A percentile compares a stretch with the other conserved stretches of the same genome.
Conservation (phyloP, 2,888 invertebrate species). For the Platynereis dumerilii region DNA sequence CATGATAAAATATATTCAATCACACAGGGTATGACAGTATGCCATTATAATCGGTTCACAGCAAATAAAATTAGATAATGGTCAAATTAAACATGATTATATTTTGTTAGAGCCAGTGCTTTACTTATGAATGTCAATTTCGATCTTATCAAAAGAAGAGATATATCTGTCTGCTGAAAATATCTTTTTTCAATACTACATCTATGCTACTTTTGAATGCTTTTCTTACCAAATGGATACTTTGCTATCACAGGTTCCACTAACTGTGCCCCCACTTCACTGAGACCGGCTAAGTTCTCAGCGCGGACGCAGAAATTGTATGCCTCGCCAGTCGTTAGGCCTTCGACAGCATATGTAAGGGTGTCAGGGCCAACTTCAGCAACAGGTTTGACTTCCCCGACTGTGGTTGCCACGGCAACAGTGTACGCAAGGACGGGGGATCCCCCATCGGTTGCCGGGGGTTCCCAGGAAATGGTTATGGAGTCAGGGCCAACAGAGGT, state of each 20-base stretch:
- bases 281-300: slow-evolving; percentile 78
- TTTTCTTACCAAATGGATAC: slow-evolving; percentile 18
- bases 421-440: slow-evolving; percentile 19
- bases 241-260: slow-evolving; percentile 70
- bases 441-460: slow-evolving; percentile 14
- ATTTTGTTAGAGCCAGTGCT: too few relatives aligned
- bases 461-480: slow-evolving; percentile 23
- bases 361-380: slow-evolving; percentile 15
- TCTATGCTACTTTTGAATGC: too few relatives aligned
- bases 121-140: too few relatives aligned
- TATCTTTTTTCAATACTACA: too few relatives aligned
- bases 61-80: too few relatives aligned
- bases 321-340: slow-evolving; percentile 18
- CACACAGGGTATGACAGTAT: too few relatives aligned
- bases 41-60: too few relatives aligned
- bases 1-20: too few relatives aligned
- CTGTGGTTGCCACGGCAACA: slow-evolving; percentile 19
- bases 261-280: slow-evolving; percentile 71
- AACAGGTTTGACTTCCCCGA: slow-evolving; percentile 2
- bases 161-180: too few relatives aligned
- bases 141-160: too few relatives aligned
- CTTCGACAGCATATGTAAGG: slow-evolving; percentile 10
- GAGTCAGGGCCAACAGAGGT: background rate
- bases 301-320: slow-evolving; percentile 87
- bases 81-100: too few relatives aligned